Evolutionary conservation across 2,113 vertebrate species (phyloP).

Genomic region (Pungitius pungitius): DNA sequence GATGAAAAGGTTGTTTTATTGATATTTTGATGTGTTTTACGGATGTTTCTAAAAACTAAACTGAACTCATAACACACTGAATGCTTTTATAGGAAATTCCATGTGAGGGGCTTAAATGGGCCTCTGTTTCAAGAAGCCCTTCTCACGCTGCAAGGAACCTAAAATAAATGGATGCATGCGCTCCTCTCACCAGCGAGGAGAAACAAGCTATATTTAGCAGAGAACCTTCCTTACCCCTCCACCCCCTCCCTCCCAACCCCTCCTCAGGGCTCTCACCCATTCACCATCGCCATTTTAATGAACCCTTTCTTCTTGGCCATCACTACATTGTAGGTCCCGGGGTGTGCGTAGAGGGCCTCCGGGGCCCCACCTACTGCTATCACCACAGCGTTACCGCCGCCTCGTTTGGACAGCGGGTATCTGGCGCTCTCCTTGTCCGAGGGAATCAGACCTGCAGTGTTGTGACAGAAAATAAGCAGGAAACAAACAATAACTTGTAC

Average conservation of each 20-base stretch:
- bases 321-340: slow-evolving; percentile 84
- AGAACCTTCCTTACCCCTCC: background rate
- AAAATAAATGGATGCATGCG: slow-evolving; percentile 5
- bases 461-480: background rate
- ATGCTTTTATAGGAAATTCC: slow-evolving; percentile 42
- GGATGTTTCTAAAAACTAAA: background rate
- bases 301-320: slow-evolving; percentile 92
- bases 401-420: slow-evolving; percentile 75
- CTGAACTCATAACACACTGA: background rate
- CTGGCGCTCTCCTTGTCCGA: slow-evolving; percentile 86
- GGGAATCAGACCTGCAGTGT: slow-evolving; percentile 84
- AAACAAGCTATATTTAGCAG: slow-evolving; percentile 14
- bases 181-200: slow-evolving; percentile 9
- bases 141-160: background rate
- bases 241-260: too few species aligned
- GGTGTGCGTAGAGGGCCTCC: slow-evolving; percentile 89
- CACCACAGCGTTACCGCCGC: slow-evolving; percentile 82
- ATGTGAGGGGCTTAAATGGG: slow-evolving; percentile 26
- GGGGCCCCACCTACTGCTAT: slow-evolving; percentile 88
- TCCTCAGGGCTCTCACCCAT: slow-evolving; percentile 82
- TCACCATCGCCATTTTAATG: slow-evolving; percentile 86
- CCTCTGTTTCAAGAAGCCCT: slow-evolving; percentile 43
- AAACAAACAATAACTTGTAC: background rate
- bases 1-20: background rate
- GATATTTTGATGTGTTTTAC: background rate